A percentile compares a stretch with the other conserved stretches of the same genome.
Conservation (phyloP, 35 echinoderm and acorn worm species). For the Heliocidaris tuberculata region DNA sequence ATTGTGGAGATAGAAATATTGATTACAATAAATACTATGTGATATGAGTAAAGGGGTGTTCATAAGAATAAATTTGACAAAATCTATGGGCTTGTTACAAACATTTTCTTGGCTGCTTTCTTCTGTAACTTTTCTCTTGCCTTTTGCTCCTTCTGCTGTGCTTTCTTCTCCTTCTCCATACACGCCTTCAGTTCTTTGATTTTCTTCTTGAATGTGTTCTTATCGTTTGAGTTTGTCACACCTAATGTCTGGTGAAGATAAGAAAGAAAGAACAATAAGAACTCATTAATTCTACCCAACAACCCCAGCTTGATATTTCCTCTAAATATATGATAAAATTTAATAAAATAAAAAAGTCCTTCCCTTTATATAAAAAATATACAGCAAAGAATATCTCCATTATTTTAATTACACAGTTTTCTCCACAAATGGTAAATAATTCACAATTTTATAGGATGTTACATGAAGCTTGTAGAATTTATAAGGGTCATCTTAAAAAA, state of each 20-base stretch:
- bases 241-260: slow-evolving; percentile 62
- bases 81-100: slow-evolving; percentile 48
- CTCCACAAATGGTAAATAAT: too few relatives aligned
- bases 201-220: slow-evolving; percentile 87
- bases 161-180: slow-evolving; percentile 90
- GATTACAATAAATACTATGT: neutral
- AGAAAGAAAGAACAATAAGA: slow-evolving; percentile 24
- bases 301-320: too few relatives aligned
- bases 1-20: neutral
- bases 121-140: slow-evolving; percentile 89
- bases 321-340: too few relatives aligned
- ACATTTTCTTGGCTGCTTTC: slow-evolving; percentile 96
- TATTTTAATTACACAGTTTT: too few relatives aligned
- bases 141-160: slow-evolving; percentile 80
- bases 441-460: too few relatives aligned
- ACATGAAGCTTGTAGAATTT: too few relatives aligned
- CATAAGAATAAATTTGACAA: neutral
- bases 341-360: too few relatives aligned
- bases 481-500: too few relatives aligned
- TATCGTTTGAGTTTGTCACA: slow-evolving; percentile 69
- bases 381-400: too few relatives aligned
- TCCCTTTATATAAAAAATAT: too few relatives aligned
- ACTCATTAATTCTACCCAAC: neutral
- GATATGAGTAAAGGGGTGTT: neutral
- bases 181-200: slow-evolving; percentile 86